Conservation (phyloP, 2,797 vertebrate genomes). For the Mormyrops attenuatus region DNA sequence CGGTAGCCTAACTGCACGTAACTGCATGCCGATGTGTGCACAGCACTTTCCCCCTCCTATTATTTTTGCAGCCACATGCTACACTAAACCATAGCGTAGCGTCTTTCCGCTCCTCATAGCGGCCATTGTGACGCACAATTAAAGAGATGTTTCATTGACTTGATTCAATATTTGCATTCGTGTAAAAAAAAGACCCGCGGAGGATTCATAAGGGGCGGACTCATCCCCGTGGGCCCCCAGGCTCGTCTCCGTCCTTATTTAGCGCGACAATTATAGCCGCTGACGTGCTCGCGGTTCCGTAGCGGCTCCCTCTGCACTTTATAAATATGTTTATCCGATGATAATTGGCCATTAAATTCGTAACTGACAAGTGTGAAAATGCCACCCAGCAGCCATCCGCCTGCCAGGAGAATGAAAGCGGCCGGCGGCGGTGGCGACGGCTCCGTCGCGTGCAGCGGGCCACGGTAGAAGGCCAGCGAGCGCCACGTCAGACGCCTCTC, state of each 20-base stretch:
- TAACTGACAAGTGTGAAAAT: constrained; percentile 74
- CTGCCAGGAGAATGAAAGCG: constrained; percentile 67
- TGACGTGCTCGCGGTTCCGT: constrained; percentile 55
- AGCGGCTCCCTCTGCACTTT: constrained; percentile 59
- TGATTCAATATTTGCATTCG: constrained; percentile 2
- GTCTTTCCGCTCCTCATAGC: neutral
- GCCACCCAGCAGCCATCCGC: constrained; percentile 68
- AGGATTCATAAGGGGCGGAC: constrained; percentile 45
- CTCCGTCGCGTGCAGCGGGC: constrained; percentile 56
- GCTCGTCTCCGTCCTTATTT: constrained; percentile 61
- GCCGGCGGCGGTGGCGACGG: constrained; percentile 59
- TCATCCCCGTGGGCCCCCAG: constrained; percentile 59
- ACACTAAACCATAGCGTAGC: neutral
- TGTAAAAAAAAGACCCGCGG: constrained; percentile 34
- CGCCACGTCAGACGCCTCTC: constrained; percentile 44
- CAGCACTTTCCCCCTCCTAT: neutral
- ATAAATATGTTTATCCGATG: constrained; percentile 73
- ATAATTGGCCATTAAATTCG: constrained; percentile 74
- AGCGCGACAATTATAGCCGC: constrained; percentile 62
- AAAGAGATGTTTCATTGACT: constrained; percentile 17
- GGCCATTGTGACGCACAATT: neutral
- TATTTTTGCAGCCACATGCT: neutral
- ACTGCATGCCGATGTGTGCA: neutral
- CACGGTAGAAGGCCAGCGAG: constrained; percentile 61
- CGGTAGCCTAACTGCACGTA: neutral